Evolutionary conservation across 2,888 invertebrate genomes (phyloP), one percentile per base, ranked within the genome.

Genomic region (Apotomis betuletana): DNA sequence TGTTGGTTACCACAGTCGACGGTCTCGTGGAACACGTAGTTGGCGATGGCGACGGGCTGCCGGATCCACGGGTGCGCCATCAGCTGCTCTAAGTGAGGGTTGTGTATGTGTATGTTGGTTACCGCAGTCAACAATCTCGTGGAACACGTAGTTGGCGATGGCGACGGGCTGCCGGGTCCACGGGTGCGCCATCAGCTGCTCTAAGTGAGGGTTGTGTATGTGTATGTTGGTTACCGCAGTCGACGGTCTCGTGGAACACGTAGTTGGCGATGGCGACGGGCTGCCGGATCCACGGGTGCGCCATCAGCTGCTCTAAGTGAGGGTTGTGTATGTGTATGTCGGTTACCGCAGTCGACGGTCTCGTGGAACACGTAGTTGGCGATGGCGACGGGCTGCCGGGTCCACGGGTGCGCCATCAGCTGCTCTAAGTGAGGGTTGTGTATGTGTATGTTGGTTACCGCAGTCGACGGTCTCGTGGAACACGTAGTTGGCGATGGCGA

Each of bases 281-380:
- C 80, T 95, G 95, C 58, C 91, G 89, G 6, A 94, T 90, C 96
- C 96, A 96, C 0, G 93, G 81, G 83, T 96, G 95, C n/a, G 88
- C 80, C 88, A 94, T 94, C 60, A 95, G 87, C 79, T 95, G n/a
- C n/a, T n/a, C n/a, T n/a, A n/a, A n/a, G n/a, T n/a, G n/a, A n/a
- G n/a, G n/a, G n/a, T n/a, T n/a, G n/a, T n/a, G n/a, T n/a, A 1
- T 15, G 1, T 15, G 15, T 15, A n/a, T n/a, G n/a, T 94, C 15
- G 15, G 15, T 62, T 63, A 94, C 94, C 91, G 70, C 94, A 94
- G 73, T 93, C 90, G 0, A 95, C 88, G 38, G 95, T 88, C 74
- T 95, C 94, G 65, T 94, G 90, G 89, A 95, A 95, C 36, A 87
- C 85, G 78, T 95, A 95, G 77, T 89, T 87, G 68, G 85, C 78